Evolutionary conservation across 2,113 vertebrate species (phyloP).

Genomic region (Crotalus horridus): DNA sequence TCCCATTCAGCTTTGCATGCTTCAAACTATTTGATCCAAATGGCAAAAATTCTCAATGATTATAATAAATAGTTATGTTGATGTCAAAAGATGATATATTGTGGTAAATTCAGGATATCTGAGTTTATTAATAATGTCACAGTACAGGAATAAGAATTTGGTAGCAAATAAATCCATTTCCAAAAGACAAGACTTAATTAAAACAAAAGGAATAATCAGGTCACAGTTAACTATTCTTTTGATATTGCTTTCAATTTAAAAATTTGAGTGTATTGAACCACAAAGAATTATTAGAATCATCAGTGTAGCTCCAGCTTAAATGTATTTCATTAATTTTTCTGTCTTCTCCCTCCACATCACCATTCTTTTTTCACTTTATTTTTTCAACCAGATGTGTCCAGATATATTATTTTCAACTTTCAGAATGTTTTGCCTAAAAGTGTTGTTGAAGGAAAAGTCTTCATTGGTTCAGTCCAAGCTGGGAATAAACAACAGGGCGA

Average conservation of each 20-base stretch:
- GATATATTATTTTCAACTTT: not conserved
- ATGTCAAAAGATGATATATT: slow-evolving; percentile 58
- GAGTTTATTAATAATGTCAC: slow-evolving; percentile 58
- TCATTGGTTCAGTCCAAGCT: too few species aligned
- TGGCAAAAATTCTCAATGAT: slow-evolving; percentile 52
- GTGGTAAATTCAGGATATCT: slow-evolving; percentile 59
- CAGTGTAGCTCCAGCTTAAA: not conserved
- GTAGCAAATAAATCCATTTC: slow-evolving; percentile 66
- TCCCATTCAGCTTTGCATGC: slow-evolving; percentile 32
- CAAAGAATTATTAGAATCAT: not conserved
- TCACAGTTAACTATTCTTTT: slow-evolving; percentile 48
- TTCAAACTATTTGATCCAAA: slow-evolving; percentile 37
- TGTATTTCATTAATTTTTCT: not conserved
- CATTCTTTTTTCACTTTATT: not conserved
- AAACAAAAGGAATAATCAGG: slow-evolving; percentile 61
- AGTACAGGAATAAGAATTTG: slow-evolving; percentile 51
- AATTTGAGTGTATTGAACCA: slow-evolving; percentile 32
- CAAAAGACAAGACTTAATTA: slow-evolving; percentile 60
- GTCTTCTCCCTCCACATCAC: not conserved
- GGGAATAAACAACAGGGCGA: too few species aligned
- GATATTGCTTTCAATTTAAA: slow-evolving; percentile 8
- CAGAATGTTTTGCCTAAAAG: not conserved
- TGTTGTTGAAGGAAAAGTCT: not conserved
- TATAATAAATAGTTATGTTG: slow-evolving; percentile 58
- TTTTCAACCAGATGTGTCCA: not conserved